Conservation (phyloP, 2,113 vertebrate species). For the Chamaea fasciata region DNA sequence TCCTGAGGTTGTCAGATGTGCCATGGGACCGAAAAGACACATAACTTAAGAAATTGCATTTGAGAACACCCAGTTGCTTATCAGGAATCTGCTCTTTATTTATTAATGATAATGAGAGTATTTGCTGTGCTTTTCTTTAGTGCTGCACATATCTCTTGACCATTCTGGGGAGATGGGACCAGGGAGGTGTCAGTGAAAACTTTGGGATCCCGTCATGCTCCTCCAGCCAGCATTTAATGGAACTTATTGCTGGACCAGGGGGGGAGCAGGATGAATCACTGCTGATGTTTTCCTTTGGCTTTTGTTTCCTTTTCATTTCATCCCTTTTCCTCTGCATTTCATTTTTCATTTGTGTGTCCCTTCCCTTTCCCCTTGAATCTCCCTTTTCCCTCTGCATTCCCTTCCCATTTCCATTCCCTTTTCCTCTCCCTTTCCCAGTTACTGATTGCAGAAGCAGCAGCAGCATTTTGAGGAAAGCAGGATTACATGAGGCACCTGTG, state of each 20-base stretch:
- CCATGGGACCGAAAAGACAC: too few relatives aligned
- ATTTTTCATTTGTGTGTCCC: background rate
- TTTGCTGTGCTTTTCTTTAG: background rate
- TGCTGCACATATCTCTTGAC: background rate
- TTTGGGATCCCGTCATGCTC: background rate
- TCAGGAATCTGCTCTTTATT: background rate
- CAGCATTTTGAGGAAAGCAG: background rate
- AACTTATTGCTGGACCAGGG: background rate
- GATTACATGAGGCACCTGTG: background rate
- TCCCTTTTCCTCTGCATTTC: background rate
- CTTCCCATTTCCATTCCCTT: background rate
- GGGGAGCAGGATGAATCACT: background rate
- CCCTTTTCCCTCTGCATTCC: background rate
- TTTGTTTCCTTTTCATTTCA: background rate
- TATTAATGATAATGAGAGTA: too few relatives aligned
- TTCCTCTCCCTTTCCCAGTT: background rate
- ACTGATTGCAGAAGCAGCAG: background rate
- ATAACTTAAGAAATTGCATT: background rate
- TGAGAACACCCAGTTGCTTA: background rate
- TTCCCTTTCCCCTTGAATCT: too few relatives aligned
- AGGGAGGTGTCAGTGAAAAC: background rate
- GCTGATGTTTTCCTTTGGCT: background rate
- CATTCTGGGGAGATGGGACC: background rate
- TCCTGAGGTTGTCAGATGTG: too few relatives aligned
- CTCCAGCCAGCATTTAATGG: background rate